Conservation (phyloP, 2,797 vertebrate species). For the Enteromius argenteus region DNA sequence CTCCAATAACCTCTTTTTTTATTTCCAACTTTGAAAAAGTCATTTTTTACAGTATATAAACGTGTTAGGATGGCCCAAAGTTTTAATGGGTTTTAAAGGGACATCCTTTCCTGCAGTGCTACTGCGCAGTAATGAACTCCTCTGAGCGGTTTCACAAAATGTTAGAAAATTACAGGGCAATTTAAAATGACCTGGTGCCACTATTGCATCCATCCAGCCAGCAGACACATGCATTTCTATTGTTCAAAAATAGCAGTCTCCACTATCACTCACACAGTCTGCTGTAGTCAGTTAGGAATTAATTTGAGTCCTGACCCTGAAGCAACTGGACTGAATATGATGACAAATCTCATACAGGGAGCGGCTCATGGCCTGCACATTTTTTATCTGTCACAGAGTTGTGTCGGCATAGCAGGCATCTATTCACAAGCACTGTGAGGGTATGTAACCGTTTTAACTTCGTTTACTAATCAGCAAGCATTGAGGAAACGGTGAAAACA, state of each 20-base stretch:
- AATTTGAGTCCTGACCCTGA: constrained; percentile 76
- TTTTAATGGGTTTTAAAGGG: constrained; percentile 21
- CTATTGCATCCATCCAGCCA: constrained; percentile 52
- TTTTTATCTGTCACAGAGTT: constrained; percentile 73
- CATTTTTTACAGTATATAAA: neutral
- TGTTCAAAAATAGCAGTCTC: constrained; percentile 76
- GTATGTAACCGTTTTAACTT: constrained; percentile 35
- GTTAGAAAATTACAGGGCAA: constrained; percentile 50
- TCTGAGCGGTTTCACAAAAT: constrained; percentile 59
- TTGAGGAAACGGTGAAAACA: neutral
- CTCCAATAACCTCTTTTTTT: neutral
- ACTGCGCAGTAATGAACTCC: constrained; percentile 48
- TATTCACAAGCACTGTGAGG: constrained; percentile 10
- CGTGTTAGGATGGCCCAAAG: neutral
- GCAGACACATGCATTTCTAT: constrained; percentile 66
- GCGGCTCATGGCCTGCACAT: constrained; percentile 68
- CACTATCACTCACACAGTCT: constrained; percentile 64
- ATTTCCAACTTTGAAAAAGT: neutral
- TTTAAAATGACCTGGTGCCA: constrained; percentile 53
- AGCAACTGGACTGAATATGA: constrained; percentile 74
- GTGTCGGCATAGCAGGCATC: constrained; percentile 52
- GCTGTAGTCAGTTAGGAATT: constrained; percentile 73
- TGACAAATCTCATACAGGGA: constrained; percentile 75
- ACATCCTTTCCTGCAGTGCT: constrained; percentile 8
- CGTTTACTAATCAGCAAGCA: constrained; percentile 14